phyloP scores from a whole-genome alignment of 2,888 invertebrate species.

The Gryllus longicercus region DNA sequence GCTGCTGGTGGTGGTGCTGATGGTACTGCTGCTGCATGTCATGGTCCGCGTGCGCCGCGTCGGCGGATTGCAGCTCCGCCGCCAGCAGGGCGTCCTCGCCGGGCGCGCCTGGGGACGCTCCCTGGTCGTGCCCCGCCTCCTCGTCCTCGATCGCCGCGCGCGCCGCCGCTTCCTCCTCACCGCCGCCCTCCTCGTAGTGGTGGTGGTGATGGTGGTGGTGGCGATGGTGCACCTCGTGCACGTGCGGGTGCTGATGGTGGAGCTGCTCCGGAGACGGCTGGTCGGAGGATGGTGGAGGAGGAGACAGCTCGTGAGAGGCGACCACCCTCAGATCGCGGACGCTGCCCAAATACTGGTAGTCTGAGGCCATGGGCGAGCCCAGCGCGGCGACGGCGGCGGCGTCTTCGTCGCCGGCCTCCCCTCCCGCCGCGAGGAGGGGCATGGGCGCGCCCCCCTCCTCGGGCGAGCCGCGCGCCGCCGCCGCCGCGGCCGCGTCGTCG shows the following conservation, averaged over 20 bases:
- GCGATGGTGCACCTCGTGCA: not conserved
- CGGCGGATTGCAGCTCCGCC: not conserved
- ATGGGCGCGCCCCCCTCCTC: not conserved
- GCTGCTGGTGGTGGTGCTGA: not conserved
- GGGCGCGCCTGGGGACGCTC: not conserved
- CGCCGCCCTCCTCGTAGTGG: too few species aligned
- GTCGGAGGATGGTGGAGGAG: not conserved
- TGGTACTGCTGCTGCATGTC: constrained; percentile 9
- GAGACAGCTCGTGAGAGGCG: not conserved
- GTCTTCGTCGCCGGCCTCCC: not conserved
- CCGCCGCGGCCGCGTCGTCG: not conserved
- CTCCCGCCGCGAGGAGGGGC: not conserved
- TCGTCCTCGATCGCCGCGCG: not conserved
- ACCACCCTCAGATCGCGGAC: constrained; percentile 1
- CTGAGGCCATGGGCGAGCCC: not conserved
- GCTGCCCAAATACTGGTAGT: not conserved
- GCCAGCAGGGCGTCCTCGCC: constrained; percentile 5
- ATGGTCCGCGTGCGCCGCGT: not conserved
- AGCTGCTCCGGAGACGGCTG: not conserved
- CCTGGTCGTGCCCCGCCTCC: not conserved
- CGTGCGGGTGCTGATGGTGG: not conserved
- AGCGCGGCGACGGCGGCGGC: not conserved
- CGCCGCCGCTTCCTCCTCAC: too few species aligned
- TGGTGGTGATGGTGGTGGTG: too few species aligned
- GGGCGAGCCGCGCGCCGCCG: not conserved